Percentiles rank a stretch among this genome's conserved stretches.
Conservation (phyloP, 1,140 invertebrate genomes). For the Drosophila littoralis region DNA sequence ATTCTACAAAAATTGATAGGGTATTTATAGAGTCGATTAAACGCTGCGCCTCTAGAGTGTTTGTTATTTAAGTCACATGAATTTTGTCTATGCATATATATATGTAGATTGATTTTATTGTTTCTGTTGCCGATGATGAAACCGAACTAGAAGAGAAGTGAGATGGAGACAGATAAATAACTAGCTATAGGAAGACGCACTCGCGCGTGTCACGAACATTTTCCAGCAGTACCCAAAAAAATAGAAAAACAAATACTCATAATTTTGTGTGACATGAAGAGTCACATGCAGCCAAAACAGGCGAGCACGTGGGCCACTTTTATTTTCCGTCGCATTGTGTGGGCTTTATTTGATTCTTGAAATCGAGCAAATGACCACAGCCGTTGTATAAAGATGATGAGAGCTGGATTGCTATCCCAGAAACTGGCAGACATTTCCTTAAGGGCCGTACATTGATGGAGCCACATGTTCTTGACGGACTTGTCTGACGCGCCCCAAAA, state of each 20-base stretch:
- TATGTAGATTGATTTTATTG: conserved; percentile 76
- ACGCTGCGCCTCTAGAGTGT: not conserved
- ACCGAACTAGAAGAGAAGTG: conserved; percentile 27
- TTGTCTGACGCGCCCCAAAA: conserved; percentile 54
- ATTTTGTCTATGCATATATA: conserved; percentile 74
- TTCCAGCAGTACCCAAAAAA: conserved; percentile 47
- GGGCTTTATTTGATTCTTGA: conserved; percentile 17
- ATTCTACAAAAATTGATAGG: conserved; percentile 1
- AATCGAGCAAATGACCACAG: conserved; percentile 36
- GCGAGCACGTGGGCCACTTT: conserved; percentile 58
- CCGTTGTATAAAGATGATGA: conserved; percentile 10
- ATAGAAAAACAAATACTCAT: conserved; percentile 28
- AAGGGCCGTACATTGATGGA: not conserved
- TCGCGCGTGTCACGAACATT: conserved; percentile 71
- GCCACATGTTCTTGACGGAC: conserved; percentile 72
- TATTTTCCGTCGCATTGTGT: conserved; percentile 6
- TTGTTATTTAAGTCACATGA: conserved; percentile 68
- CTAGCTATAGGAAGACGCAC: conserved; percentile 32
- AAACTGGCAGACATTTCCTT: not conserved
- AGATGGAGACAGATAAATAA: conserved; percentile 11
- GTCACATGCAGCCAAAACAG: conserved; percentile 62
- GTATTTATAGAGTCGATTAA: conserved; percentile 14
- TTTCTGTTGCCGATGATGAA: conserved; percentile 51
- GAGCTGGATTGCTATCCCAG: too few species aligned
- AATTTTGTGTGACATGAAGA: conserved; percentile 43